Base-by-base conservation (phyloP, 1,140 invertebrate genomes). In the Drosophila novamexicana region DNA sequence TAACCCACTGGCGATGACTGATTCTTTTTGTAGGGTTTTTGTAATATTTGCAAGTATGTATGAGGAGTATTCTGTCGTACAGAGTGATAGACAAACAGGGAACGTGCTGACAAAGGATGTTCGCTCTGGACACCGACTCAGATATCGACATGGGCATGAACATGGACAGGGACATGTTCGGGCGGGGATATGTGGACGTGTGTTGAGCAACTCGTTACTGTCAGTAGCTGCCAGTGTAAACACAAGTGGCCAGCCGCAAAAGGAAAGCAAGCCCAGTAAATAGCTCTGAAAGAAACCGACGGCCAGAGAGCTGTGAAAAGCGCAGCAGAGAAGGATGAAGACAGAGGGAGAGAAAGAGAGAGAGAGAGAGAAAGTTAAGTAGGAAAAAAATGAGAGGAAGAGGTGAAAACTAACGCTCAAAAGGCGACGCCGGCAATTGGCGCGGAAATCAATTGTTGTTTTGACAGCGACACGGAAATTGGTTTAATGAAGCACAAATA, bases 401-500 rank as follows among this genome's bases (percentile, higher is more conserved):
- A 53, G 14, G 42, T 32, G 7, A 44, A 45, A 40, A 7, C n/a
- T 32, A 64, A 57, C 40, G 63, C 66, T 84, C 71, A 68, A 82
- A 84, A 68, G 73, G 65, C 68, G 58, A 70, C 64, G 59, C 65
- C 66, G 74, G 72, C 84, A 77, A 89, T 89, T 89, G 84, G 84
- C 80, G 84, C 75, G 84, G 84, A 89, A 89, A 89, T 89, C 84
- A 89, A 89, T 89, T 89, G 84, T 89, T 89, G 84, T 89, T 89
- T 89, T 89, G 84, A 89, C 84, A 89, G 84, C 85, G 77, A 88
- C 84, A 89, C 84, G 84, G 84, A 89, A 89, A 89, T 89, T 89
- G 84, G 85, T 84, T 89, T 89, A 89, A 89, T 89, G 84, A 89
- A 89, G 84, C 85, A 84, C 89, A 89, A 90, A 89, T 86, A 86